These are phyloP conservation scores for Troides helena DNA, from an alignment of 2,888 invertebrate genomes.

Conservation along the genomic window DNA sequence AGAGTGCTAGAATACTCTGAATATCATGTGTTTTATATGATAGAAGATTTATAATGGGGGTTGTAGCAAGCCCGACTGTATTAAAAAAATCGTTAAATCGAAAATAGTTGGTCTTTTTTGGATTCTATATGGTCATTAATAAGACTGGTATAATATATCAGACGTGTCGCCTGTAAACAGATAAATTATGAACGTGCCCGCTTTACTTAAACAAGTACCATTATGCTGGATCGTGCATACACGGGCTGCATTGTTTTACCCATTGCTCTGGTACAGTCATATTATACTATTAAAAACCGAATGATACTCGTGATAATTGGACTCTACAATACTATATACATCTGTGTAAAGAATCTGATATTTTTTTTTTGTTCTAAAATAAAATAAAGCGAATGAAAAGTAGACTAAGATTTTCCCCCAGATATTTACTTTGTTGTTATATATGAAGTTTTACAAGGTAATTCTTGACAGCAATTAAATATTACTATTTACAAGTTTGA, in stretches of 20 bases:
- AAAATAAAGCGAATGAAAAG: too few species aligned
- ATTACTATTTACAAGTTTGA: too few species aligned
- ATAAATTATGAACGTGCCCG: constrained; percentile 23
- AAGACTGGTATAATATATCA: not conserved
- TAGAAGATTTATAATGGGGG: not conserved
- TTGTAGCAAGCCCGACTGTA: too few species aligned
- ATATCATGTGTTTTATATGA: not conserved
- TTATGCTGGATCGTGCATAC: not conserved
- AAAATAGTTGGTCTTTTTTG: not conserved
- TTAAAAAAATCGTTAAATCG: too few species aligned
- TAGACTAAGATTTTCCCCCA: too few species aligned
- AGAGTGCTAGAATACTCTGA: not conserved
- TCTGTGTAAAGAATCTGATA: too few species aligned
- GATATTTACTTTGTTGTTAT: too few species aligned
- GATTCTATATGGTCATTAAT: not conserved
- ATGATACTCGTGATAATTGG: not conserved
- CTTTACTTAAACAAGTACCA: constrained; percentile 15
- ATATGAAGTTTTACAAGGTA: too few species aligned
- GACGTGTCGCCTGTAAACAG: constrained; percentile 11
- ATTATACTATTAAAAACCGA: not conserved
- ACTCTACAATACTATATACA: too few species aligned
- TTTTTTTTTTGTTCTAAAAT: too few species aligned
- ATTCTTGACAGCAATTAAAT: too few species aligned
- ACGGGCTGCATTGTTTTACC: constrained; percentile 6
- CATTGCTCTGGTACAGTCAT: constrained; percentile 10